phyloP scores from a whole-genome alignment of 2,888 invertebrate genomes.

The Limnephilus lunatus region DNA sequence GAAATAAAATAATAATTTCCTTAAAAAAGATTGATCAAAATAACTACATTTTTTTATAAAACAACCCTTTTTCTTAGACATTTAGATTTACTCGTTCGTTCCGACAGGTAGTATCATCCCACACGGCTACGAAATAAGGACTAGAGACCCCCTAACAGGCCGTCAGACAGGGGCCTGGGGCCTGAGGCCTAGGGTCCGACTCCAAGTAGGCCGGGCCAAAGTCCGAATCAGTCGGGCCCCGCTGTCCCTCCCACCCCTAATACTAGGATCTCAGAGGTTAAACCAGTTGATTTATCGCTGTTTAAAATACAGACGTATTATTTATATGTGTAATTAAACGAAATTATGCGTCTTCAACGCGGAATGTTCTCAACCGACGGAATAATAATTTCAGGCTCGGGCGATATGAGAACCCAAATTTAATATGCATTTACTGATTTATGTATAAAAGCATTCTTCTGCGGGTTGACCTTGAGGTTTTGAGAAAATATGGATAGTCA shows the following conservation, averaged over 20 bases:
- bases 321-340: constrained; percentile 34
- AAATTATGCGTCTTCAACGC: neutral
- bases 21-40: neutral
- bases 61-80: neutral
- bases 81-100: neutral
- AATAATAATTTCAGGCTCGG: neutral
- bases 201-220: neutral
- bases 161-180: neutral
- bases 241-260: constrained; percentile 32
- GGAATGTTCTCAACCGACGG: neutral
- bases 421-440: constrained; percentile 21
- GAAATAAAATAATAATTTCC: neutral
- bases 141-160: neutral
- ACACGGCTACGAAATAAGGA: neutral
- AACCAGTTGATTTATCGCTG: constrained; percentile 30
- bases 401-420: constrained; percentile 13
- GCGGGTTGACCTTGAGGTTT: neutral
- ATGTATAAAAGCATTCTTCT: constrained; percentile 8
- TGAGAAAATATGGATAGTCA: neutral
- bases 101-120: neutral
- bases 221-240: neutral
- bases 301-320: constrained; percentile 33
- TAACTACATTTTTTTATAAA: neutral
- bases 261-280: constrained; percentile 4
- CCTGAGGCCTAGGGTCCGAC: neutral